These are phyloP conservation scores for Drosophila bocqueti DNA, from an alignment of 1,140 invertebrate genomes.

Conservation along the genomic window DNA sequence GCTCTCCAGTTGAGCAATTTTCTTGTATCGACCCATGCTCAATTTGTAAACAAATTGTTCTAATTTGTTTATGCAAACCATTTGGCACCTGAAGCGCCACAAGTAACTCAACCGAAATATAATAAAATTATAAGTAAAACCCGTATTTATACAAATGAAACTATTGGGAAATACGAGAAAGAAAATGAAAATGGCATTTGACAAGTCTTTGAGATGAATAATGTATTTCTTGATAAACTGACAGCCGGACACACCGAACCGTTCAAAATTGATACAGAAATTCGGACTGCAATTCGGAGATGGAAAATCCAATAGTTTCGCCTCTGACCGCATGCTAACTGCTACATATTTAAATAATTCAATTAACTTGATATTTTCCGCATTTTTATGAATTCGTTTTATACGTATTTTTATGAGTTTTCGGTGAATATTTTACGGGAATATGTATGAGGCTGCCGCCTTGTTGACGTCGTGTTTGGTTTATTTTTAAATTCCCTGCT, in stretches of 20 bases:
- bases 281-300: not conserved
- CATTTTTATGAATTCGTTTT: constrained; percentile 30
- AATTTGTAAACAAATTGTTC: constrained; percentile 9
- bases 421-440: not conserved
- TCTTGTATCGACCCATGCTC: not conserved
- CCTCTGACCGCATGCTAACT: not conserved
- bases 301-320: constrained; percentile 11
- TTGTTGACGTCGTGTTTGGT: constrained; percentile 38
- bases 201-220: constrained; percentile 33
- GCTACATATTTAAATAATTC: constrained; percentile 23
- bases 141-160: constrained; percentile 18
- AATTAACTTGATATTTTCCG: constrained; percentile 31
- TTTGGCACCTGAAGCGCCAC: constrained; percentile 38
- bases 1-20: not conserved
- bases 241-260: constrained; percentile 17
- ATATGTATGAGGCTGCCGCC: constrained; percentile 4
- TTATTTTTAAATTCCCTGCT: constrained; percentile 55
- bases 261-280: not conserved
- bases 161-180: constrained; percentile 31
- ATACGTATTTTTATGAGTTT: constrained; percentile 27
- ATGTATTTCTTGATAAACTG: constrained; percentile 46
- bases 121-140: constrained; percentile 13
- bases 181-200: constrained; percentile 14
- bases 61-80: constrained; percentile 37
- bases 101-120: constrained; percentile 14